Base-by-base conservation (phyloP, 2,113 vertebrate genomes). In the Eubucco bourcierii region DNA sequence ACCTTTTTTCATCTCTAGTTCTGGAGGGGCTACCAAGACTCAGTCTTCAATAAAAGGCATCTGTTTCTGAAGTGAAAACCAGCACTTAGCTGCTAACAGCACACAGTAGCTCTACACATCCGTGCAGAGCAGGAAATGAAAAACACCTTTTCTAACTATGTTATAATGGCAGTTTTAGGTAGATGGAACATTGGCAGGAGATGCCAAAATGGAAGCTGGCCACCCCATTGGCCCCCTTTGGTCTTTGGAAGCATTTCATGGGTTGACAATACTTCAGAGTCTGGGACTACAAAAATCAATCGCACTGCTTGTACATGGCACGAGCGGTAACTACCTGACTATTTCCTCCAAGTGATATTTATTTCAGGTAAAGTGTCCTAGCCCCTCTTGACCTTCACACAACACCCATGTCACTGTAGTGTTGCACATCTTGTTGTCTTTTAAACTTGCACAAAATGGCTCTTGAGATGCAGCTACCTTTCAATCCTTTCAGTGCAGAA, bases 181-280 rank as follows among this genome's bases (percentile, higher is more conserved):
- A 92, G 89, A 94, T 92, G 89, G 89, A 93, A 96, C 84, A 80
- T 80, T 80, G 90, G 85, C 53, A 44, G 89, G 1, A 6, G 87
- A 82, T 95, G 94, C 92, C 95, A 95, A 95, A 87, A 92, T 96
- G 95, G 90, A 95, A 89, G 72, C 73, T 89, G 68, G 81, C 92
- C 94, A 87, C 65, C 29, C 65, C 5, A 4, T 80, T 93, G 84
- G 87, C 52, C 80, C 73, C 80, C 60, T 90, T 95, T 87, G 41
- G 77, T 72, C 70, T 91, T 86, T 79, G 84, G 67, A 90, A 92
- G 75, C n/a, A 92, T 94, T 96, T 92, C 74, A 82, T 28, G 44
- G 75, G 44, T 65, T 91, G 89, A 96, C 78, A 93, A 41, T 68
- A 65, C 80, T 92, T 89, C 87, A 90, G 90, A 87, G 85, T 84